Evolutionary conservation across 92 coral and sea anemone genomes (phyloP).

Genomic region (Palythoa grandis): DNA sequence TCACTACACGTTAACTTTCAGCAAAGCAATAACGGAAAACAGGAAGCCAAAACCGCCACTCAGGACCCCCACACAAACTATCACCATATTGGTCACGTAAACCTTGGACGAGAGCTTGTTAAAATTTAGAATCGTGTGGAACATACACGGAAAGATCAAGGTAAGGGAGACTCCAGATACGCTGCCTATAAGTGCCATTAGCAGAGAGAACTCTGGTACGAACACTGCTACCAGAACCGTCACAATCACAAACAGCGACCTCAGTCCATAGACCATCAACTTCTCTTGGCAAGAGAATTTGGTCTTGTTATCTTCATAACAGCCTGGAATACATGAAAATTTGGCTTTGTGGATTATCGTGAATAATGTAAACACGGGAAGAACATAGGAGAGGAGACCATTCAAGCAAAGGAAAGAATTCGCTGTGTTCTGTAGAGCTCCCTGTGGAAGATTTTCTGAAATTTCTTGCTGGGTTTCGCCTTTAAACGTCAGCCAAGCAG

Average conservation of each 20-base stretch:
- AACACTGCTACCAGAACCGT: slow-evolving; percentile 78
- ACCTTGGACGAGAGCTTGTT: slow-evolving; percentile 74
- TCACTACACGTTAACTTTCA: slow-evolving; percentile 61
- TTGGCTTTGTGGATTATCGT: slow-evolving; percentile 85
- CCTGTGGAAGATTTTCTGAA: slow-evolving; percentile 95
- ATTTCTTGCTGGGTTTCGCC: slow-evolving; percentile 89
- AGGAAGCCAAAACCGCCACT: slow-evolving; percentile 91
- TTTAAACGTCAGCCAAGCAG: slow-evolving; percentile 91
- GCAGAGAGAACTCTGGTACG: slow-evolving; percentile 90
- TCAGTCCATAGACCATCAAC: slow-evolving; percentile 67
- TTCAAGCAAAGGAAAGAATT: slow-evolving; percentile 92
- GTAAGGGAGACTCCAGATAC: slow-evolving; percentile 90
- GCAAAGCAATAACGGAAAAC: slow-evolving; percentile 82
- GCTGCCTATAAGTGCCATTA: slow-evolving; percentile 97
- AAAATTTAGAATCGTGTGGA: slow-evolving; percentile 79
- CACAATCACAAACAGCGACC: slow-evolving; percentile 80
- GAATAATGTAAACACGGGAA: slow-evolving; percentile 89
- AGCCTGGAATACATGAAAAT: slow-evolving; percentile 79
- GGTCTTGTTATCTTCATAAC: slow-evolving; percentile 81
- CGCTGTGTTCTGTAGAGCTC: slow-evolving; percentile 88
- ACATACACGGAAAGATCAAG: slow-evolving; percentile 89
- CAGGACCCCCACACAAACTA: slow-evolving; percentile 87
- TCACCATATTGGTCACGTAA: slow-evolving; percentile 80
- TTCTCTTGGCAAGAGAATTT: slow-evolving; percentile 80
- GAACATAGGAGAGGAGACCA: slow-evolving; percentile 93